Evolutionary conservation across 2,797 vertebrate genomes (phyloP).

Genomic region (Morus bassanus): DNA sequence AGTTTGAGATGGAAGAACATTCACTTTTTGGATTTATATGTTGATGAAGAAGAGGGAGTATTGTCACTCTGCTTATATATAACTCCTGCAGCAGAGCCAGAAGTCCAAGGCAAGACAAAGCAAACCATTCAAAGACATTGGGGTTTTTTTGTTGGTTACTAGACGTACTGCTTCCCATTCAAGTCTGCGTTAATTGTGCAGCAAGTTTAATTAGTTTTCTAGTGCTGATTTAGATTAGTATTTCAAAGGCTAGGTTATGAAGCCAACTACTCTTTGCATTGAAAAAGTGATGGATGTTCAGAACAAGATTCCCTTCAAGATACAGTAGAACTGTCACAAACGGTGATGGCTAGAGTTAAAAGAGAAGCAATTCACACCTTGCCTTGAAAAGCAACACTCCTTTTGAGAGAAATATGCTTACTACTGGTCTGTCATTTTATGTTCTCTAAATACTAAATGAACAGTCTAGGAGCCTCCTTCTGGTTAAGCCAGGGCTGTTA

Average conservation of each 20-base stretch:
- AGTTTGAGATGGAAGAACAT: not conserved
- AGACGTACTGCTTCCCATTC: not conserved
- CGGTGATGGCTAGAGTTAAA: not conserved
- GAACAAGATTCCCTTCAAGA: not conserved
- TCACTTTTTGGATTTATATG: rapidly evolving
- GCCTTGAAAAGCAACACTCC: not conserved
- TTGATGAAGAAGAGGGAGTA: not conserved
- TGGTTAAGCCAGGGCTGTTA: not conserved
- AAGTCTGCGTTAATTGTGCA: not conserved
- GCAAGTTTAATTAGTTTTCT: not conserved
- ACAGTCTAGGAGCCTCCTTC: not conserved
- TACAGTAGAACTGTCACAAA: not conserved
- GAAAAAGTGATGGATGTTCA: not conserved
- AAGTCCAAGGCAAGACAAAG: not conserved
- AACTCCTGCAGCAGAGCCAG: not conserved
- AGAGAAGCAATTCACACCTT: not conserved
- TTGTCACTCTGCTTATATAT: rapidly evolving
- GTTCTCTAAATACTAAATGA: not conserved
- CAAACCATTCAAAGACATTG: not conserved
- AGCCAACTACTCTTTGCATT: not conserved
- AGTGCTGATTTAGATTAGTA: not conserved
- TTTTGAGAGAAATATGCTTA: not conserved
- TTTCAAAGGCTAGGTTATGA: not conserved
- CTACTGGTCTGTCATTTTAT: not conserved
- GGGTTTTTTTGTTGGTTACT: not conserved